Evolutionary conservation across 2,888 invertebrate genomes (phyloP).

Genomic region (Luffia ferchaultella): DNA sequence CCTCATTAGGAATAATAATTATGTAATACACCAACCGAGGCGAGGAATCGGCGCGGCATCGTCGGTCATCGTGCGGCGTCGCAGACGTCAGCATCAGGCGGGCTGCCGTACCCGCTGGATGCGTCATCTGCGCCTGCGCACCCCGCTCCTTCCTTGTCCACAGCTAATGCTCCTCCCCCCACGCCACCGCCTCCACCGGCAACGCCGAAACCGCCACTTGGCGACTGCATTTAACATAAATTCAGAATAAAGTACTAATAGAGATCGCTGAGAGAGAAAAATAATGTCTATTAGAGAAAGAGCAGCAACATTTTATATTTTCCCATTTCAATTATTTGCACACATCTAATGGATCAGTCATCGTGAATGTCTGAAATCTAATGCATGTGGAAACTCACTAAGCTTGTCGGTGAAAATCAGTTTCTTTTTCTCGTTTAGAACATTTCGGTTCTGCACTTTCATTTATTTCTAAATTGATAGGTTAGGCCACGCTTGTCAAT

Average conservation of each 20-base stretch:
- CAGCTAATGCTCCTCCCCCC: constrained; percentile 31
- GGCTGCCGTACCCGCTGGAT: constrained; percentile 82
- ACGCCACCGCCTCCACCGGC: constrained; percentile 32
- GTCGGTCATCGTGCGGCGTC: constrained; percentile 61
- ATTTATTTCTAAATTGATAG: too few relatives aligned
- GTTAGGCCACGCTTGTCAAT: too few relatives aligned
- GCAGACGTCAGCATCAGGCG: constrained; percentile 72
- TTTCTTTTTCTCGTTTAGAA: too few relatives aligned
- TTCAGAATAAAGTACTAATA: neutral
- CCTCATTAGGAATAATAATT: neutral
- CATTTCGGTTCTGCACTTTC: too few relatives aligned
- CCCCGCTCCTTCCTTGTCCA: constrained; percentile 47
- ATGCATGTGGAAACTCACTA: too few relatives aligned
- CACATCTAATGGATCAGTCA: too few relatives aligned
- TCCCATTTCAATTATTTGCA: too few relatives aligned
- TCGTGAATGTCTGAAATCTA: too few relatives aligned
- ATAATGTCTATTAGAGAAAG: too few relatives aligned
- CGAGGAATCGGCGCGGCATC: constrained; percentile 52
- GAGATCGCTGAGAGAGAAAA: too few relatives aligned
- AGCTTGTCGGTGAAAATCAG: too few relatives aligned
- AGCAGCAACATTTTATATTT: too few relatives aligned
- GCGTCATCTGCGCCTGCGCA: constrained; percentile 71
- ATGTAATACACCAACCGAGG: constrained; percentile 39
- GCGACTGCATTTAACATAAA: constrained; percentile 28
- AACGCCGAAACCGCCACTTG: constrained; percentile 36